A percentile compares a stretch with the other conserved stretches of the same genome.
phyloP scores from a whole-genome alignment of 2,113 vertebrate genomes.

The Galbula dea region DNA sequence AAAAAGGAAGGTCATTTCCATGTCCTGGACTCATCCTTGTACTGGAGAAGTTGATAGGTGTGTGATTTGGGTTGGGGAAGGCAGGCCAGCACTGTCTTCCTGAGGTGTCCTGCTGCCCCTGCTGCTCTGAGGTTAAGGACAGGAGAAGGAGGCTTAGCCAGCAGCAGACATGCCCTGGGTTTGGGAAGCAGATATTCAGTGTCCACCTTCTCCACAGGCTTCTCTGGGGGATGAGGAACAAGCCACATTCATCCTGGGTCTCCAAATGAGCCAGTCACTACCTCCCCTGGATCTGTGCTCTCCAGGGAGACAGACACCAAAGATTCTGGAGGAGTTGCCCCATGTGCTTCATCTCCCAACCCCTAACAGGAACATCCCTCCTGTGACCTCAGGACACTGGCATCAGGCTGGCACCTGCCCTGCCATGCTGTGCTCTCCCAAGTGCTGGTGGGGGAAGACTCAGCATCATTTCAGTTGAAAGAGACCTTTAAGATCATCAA shows the following conservation, averaged over 20 bases:
- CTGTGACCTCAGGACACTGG: not conserved
- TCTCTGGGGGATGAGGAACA: not conserved
- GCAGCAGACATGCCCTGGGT: rapidly evolving
- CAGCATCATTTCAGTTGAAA: too few species aligned
- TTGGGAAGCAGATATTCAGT: not conserved
- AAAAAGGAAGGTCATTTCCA: not conserved
- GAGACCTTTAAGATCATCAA: too few species aligned
- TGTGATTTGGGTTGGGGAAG: not conserved
- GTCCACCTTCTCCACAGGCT: not conserved
- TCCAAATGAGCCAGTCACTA: not conserved
- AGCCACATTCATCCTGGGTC: not conserved
- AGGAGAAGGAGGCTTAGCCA: not conserved
- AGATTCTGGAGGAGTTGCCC: not conserved
- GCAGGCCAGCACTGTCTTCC: not conserved
- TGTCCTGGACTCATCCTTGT: rapidly evolving
- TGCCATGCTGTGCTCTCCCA: rapidly evolving
- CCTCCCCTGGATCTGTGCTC: not conserved
- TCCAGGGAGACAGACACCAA: not conserved
- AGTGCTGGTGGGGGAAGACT: rapidly evolving
- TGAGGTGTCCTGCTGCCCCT: not conserved
- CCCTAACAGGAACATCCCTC: not conserved
- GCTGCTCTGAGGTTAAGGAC: not conserved
- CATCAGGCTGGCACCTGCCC: not conserved
- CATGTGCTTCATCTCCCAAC: not conserved
- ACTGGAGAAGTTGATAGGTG: not conserved